A percentile compares a stretch with the other conserved stretches of the same genome.
These are phyloP conservation scores for Chunga burmeisteri DNA, from an alignment of 2,113 vertebrate genomes.

Conservation along the genomic window DNA sequence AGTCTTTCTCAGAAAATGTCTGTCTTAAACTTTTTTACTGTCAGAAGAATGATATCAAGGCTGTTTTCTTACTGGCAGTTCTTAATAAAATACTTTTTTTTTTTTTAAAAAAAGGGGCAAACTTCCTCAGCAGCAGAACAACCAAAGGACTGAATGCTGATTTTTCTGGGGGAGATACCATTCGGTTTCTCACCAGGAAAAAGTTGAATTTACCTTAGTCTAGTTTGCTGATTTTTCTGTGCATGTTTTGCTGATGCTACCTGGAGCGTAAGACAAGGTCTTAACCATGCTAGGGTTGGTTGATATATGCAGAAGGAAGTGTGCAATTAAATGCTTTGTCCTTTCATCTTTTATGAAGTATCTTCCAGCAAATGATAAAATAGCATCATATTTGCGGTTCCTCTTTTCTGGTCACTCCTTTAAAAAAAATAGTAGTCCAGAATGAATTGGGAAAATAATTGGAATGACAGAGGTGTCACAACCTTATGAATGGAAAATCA, in stretches of 20 bases:
- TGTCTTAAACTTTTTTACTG: not conserved
- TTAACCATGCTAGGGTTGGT: not conserved
- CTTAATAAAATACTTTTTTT: not conserved
- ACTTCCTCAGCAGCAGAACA: not conserved
- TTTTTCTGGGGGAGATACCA: not conserved
- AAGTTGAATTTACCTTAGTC: not conserved
- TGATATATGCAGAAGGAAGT: not conserved
- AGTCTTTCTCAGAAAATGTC: not conserved
- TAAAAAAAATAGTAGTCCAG: not conserved
- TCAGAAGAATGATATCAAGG: not conserved
- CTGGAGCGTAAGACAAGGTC: not conserved
- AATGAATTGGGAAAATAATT: not conserved
- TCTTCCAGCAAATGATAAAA: not conserved
- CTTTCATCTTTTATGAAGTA: not conserved
- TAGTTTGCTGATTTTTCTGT: not conserved
- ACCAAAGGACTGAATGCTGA: not conserved
- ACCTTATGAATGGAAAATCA: not conserved
- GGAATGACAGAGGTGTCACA: not conserved
- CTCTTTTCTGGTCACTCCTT: not conserved
- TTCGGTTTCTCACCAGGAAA: not conserved
- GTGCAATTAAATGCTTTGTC: not conserved
- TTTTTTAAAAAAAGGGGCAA: accelerated
- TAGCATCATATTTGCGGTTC: not conserved
- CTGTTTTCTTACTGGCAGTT: not conserved
- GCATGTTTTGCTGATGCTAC: not conserved